Evolutionary conservation across 2,888 invertebrate genomes (phyloP).

Genomic region (Chymomyza caudatula): DNA sequence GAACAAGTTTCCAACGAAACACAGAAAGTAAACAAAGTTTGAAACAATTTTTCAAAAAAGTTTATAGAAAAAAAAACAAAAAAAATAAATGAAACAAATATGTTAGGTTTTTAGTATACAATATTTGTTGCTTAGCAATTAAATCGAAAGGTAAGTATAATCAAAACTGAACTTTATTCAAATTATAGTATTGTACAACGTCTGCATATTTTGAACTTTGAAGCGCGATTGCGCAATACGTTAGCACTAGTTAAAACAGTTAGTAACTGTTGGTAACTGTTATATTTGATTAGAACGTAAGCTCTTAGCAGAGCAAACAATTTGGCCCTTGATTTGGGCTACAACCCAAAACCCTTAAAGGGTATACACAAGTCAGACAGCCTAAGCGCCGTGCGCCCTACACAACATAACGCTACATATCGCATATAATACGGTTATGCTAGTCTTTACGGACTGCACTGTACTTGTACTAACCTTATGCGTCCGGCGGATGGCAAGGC

Average conservation of each 20-base stretch:
- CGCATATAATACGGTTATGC: conserved; percentile 8
- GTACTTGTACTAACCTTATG: conserved; percentile 83
- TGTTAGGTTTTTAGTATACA: conserved; percentile 22
- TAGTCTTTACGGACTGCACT: not conserved
- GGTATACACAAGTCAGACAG: not conserved
- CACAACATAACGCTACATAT: not conserved
- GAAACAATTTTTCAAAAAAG: conserved; percentile 36
- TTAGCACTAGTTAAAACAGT: not conserved
- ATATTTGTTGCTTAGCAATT: conserved; percentile 13
- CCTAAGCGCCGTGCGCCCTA: not conserved
- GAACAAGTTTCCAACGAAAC: conserved; percentile 20
- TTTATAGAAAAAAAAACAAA: not conserved
- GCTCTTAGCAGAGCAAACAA: conserved; percentile 6
- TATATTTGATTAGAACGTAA: not conserved
- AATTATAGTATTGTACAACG: not conserved
- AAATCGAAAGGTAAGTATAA: not conserved
- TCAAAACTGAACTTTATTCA: not conserved
- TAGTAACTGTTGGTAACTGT: too few relatives aligned
- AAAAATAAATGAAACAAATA: conserved; percentile 26
- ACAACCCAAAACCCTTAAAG: not conserved
- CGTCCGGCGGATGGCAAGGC: conserved; percentile 85
- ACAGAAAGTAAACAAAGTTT: conserved; percentile 8
- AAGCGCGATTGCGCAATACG: not conserved
- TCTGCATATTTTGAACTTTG: not conserved
- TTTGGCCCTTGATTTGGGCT: conserved; percentile 1